Evolutionary conservation across 2,797 vertebrate species (phyloP).

Genomic region (Holocentrus rufus): DNA sequence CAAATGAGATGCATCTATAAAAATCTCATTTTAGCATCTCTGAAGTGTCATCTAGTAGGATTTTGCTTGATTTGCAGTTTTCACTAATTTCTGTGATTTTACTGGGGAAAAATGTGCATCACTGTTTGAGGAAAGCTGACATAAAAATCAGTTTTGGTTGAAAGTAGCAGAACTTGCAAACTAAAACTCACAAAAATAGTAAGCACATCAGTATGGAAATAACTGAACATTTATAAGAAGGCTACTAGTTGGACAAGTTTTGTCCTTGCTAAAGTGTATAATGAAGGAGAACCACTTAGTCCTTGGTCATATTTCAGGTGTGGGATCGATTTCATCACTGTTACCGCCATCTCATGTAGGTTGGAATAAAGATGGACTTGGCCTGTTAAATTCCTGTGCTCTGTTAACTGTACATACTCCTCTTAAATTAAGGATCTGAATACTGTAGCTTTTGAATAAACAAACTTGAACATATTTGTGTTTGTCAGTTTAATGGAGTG

Average conservation of each 20-base stretch:
- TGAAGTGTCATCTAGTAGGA: too few species aligned
- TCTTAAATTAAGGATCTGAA: not conserved
- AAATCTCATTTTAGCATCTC: too few species aligned
- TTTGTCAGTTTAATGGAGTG: slow-evolving; percentile 36
- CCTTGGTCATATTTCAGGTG: not conserved
- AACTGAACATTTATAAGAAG: not conserved
- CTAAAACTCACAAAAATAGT: too few species aligned
- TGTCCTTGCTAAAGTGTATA: not conserved
- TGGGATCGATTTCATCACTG: not conserved
- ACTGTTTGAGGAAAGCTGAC: too few species aligned
- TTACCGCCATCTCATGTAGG: not conserved
- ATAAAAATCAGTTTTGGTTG: too few species aligned
- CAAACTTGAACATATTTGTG: not conserved
- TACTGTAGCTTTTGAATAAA: slow-evolving; percentile 3
- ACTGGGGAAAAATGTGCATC: too few species aligned
- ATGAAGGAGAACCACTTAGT: not conserved
- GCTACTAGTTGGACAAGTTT: not conserved
- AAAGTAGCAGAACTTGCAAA: too few species aligned
- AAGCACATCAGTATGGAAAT: not conserved
- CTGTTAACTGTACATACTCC: not conserved
- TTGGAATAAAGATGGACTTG: not conserved
- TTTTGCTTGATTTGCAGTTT: too few species aligned
- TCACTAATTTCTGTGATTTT: too few species aligned
- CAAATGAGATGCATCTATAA: too few species aligned
- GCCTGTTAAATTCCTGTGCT: not conserved